Evolutionary conservation across 2,888 invertebrate species (phyloP), one percentile per base, ranked within the genome.

Genomic region (Ypsolopha sequella): DNA sequence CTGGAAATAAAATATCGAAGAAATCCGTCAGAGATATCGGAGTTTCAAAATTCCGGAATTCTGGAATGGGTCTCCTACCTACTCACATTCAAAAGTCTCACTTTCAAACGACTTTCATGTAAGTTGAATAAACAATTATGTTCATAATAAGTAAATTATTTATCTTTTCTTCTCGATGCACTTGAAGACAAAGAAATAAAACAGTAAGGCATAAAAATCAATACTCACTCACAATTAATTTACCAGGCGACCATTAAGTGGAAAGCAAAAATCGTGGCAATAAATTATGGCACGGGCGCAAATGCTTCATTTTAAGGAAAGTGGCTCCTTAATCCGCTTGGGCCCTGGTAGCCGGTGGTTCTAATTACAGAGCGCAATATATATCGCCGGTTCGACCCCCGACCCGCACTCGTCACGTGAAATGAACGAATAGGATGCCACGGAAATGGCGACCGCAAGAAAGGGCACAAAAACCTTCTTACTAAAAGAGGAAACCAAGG

Each of bases 301-400:
- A 79, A 75, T 75, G 71, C 69, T 71, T 76, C 71, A 79, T 78
- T 80, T 77, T 70, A 78, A 78, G 79, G 69, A 70, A 68, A 65
- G 68, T 67, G 65, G 62, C 71, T 73, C 68, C 79, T 75, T 78
- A 80, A 81, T 80, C 77, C 80, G 68, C 64, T 66, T 68, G 60
- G 60, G 61, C 66, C 69, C 70, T 75, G 73, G 78, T 76, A 68
- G 70, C 72, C 73, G 66, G 63, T 67, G 76, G 76, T 64, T 66
- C 76, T 81, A 81, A 84, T 84, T 80, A 78, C 78, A 60, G 64
- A 58, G 65, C 70, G 76, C 78, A 74, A 80, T 76, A 79, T 78
- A 78, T 51, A 46, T 50, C 70, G 73, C 68, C 63, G 62, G 51
- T 55, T 66, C 62, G 70, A 70, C 66, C 69, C 66, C 47, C 66